A percentile compares a stretch with the other conserved stretches of the same genome.
Evolutionary conservation across 2,888 invertebrate species (phyloP).

Genomic region (Scrobipalpa costella): DNA sequence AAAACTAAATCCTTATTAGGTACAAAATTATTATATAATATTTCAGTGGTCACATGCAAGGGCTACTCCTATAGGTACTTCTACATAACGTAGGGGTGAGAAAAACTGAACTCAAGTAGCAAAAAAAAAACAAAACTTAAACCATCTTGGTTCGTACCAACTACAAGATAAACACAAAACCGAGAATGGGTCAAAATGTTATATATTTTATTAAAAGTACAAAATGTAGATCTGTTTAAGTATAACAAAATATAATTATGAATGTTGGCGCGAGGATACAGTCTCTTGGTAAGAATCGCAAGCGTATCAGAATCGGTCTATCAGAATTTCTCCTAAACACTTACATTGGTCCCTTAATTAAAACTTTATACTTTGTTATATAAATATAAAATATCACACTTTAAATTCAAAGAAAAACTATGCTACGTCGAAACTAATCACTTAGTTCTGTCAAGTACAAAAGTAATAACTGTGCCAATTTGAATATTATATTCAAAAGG

Average conservation of each 20-base stretch:
- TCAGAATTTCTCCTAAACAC: slow-evolving; percentile 79
- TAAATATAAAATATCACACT: slow-evolving; percentile 82
- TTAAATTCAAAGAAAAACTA: slow-evolving; percentile 79
- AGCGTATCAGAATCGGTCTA: slow-evolving; percentile 63
- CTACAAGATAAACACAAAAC: slow-evolving; percentile 70
- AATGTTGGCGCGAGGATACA: slow-evolving; percentile 59
- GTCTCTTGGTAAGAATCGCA: slow-evolving; percentile 67
- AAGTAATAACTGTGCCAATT: slow-evolving; percentile 78
- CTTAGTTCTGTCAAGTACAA: slow-evolving; percentile 78
- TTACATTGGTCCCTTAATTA: slow-evolving; percentile 81
- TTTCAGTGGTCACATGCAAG: slow-evolving; percentile 71
- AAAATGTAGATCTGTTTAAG: slow-evolving; percentile 63
- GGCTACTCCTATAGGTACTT: slow-evolving; percentile 48
- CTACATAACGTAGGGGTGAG: slow-evolving; percentile 49
- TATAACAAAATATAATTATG: slow-evolving; percentile 56
- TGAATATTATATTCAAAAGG: slow-evolving; percentile 75
- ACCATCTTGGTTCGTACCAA: slow-evolving; percentile 59
- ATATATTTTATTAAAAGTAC: slow-evolving; percentile 66
- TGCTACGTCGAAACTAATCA: slow-evolving; percentile 75
- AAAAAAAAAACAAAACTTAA: slow-evolving; percentile 53
- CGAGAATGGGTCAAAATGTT: slow-evolving; percentile 59
- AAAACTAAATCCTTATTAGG: slow-evolving; percentile 74
- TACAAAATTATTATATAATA: slow-evolving; percentile 75
- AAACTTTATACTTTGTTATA: slow-evolving; percentile 79
- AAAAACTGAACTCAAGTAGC: slow-evolving; percentile 67